Percentiles rank a stretch among this genome's conserved stretches.
Conservation (phyloP, 2,113 vertebrate genomes). For the Corythoichthys haematopterus region DNA sequence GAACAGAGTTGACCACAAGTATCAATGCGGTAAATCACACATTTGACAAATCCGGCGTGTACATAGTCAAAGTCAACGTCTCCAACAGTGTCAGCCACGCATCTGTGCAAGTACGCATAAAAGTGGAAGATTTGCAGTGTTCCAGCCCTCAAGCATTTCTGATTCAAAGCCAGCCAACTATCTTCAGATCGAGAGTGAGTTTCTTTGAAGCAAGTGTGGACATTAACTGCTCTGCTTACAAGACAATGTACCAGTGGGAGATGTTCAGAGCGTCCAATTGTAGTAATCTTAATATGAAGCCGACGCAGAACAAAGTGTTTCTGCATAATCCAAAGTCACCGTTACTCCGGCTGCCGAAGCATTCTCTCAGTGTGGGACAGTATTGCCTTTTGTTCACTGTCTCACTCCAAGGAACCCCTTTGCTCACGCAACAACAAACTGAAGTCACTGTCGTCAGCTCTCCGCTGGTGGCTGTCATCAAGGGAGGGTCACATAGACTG, state of each 20-base stretch:
- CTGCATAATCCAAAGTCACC: constrained; percentile 45
- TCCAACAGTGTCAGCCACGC: constrained; percentile 66
- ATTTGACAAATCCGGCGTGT: constrained; percentile 53
- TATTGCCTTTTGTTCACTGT: constrained; percentile 70
- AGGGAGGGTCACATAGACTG: constrained; percentile 66
- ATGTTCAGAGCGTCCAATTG: constrained; percentile 45
- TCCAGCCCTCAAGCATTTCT: constrained; percentile 49
- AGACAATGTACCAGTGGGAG: constrained; percentile 69
- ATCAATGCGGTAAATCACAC: constrained; percentile 41
- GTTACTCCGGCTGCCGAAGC: constrained; percentile 61
- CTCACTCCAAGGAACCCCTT: constrained; percentile 62
- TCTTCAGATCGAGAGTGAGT: constrained; percentile 58
- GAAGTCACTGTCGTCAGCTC: constrained; percentile 62
- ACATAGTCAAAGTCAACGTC: constrained; percentile 51
- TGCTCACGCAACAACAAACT: constrained; percentile 35
- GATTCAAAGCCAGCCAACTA: constrained; percentile 42
- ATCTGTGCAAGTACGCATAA: constrained; percentile 36
- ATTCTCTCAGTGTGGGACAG: constrained; percentile 54
- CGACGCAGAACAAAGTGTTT: constrained; percentile 10
- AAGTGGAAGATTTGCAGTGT: constrained; percentile 60
- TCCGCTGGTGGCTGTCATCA: constrained; percentile 64
- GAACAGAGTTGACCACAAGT: constrained; percentile 21
- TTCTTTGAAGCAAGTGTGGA: constrained; percentile 71
- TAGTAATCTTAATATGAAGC: not conserved
- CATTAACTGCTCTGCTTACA: constrained; percentile 69